Percentiles rank a stretch among this genome's conserved stretches.
phyloP scores from a whole-genome alignment of 2,888 invertebrate genomes.

The Pherbina coryleti region DNA sequence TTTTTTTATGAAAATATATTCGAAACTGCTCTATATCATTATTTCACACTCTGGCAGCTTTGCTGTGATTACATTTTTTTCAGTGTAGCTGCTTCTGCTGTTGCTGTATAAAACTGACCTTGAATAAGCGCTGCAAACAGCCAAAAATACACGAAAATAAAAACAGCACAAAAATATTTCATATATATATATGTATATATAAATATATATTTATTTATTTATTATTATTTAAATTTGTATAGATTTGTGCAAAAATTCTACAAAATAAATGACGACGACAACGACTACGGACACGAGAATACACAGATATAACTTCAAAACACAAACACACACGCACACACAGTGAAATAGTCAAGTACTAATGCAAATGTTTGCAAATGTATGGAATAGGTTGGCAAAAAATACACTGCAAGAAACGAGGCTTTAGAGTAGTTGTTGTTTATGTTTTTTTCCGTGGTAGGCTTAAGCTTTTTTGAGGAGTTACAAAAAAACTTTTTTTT shows the following conservation, averaged over 20 bases:
- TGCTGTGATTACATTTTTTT: background rate
- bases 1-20: too few relatives aligned
- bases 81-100: background rate
- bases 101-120: conserved; percentile 11
- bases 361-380: background rate
- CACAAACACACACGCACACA: background rate
- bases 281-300: background rate
- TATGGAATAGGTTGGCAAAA: background rate
- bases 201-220: conserved; percentile 12
- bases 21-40: too few relatives aligned
- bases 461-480: background rate
- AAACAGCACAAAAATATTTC: background rate
- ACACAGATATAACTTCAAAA: background rate
- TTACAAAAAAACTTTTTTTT: background rate
- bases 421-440: background rate
- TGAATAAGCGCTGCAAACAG: conserved; percentile 7
- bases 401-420: background rate
- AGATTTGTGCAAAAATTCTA: conserved; percentile 20
- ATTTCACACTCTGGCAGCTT: too few relatives aligned
- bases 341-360: too few relatives aligned
- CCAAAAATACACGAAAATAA: background rate
- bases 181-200: background rate
- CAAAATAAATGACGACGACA: background rate
- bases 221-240: conserved; percentile 16
- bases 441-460: background rate